These are phyloP conservation scores for Rhinolophus sinicus DNA, from an alignment of 2,113 vertebrate genomes.

Conservation along the genomic window DNA sequence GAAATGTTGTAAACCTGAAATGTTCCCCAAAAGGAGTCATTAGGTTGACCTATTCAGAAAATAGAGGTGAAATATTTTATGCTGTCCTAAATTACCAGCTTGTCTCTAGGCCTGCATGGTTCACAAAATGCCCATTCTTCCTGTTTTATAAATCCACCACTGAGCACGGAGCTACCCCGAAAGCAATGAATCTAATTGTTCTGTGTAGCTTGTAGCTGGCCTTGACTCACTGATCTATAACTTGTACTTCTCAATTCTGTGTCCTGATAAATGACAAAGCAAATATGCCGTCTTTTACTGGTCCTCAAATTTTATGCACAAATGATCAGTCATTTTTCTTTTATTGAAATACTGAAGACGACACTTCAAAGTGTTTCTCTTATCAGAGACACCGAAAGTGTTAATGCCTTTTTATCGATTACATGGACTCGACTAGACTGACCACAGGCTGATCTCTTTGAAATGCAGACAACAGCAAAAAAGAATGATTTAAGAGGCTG, in stretches of 20 bases:
- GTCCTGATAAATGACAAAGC: not conserved
- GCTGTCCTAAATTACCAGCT: not conserved
- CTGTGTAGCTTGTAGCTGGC: not conserved
- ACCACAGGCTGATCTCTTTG: not conserved
- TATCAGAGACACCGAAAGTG: not conserved
- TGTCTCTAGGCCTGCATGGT: not conserved
- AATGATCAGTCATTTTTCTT: not conserved
- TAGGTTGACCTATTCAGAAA: conserved; percentile 26
- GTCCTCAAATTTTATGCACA: not conserved
- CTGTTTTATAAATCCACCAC: not conserved
- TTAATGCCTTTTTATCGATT: not conserved
- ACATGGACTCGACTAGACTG: not conserved
- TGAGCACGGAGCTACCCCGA: not conserved
- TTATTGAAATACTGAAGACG: not conserved
- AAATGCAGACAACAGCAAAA: not conserved
- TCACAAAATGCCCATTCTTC: not conserved
- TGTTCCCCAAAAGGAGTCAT: not conserved
- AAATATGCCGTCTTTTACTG: not conserved
- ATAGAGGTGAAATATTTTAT: not conserved
- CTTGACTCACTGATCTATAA: not conserved
- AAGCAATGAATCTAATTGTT: not conserved
- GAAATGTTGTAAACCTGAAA: not conserved
- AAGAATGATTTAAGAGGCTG: not conserved
- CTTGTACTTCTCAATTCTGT: not conserved
- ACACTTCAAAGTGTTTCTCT: not conserved